These are phyloP conservation scores for Cylloceria caligata DNA, from an alignment of 2,888 invertebrate species.

Conservation along the genomic window DNA sequence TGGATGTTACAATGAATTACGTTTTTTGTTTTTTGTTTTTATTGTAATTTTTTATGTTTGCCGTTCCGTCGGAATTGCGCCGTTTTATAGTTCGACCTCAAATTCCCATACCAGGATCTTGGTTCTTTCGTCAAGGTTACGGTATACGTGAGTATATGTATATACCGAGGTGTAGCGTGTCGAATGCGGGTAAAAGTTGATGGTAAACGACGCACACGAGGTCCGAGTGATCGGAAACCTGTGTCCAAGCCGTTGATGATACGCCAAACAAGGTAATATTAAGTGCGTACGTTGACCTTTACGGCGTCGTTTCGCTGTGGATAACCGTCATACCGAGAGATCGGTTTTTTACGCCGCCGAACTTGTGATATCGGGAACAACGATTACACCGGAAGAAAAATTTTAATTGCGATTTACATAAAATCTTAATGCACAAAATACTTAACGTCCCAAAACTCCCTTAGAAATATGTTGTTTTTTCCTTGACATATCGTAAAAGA, in stretches of 20 bases:
- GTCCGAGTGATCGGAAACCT: conserved; percentile 33
- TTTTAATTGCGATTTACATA: background rate
- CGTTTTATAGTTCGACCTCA: conserved; percentile 55
- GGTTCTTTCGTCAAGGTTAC: conserved; percentile 30
- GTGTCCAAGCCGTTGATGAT: conserved; percentile 51
- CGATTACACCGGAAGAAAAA: background rate
- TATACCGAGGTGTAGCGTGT: conserved; percentile 31
- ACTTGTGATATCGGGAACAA: background rate
- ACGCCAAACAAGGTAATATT: conserved; percentile 63
- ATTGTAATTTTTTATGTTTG: background rate
- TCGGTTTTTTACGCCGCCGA: conserved; percentile 27
- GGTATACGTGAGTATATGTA: conserved; percentile 16
- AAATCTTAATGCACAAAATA: background rate
- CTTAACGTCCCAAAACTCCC: background rate
- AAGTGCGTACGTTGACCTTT: conserved; percentile 65
- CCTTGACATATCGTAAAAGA: no score
- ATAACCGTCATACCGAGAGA: conserved; percentile 36
- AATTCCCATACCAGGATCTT: conserved; percentile 59
- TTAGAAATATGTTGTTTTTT: background rate
- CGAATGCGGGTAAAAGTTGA: conserved; percentile 58
- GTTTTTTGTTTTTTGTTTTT: background rate
- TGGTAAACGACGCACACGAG: conserved; percentile 30
- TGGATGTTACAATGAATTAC: background rate
- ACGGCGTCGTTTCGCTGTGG: conserved; percentile 34
- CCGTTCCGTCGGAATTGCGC: conserved; percentile 35